Evolutionary conservation across 2,888 invertebrate genomes (phyloP).

Genomic region (Melikaiella ostensackeni): DNA sequence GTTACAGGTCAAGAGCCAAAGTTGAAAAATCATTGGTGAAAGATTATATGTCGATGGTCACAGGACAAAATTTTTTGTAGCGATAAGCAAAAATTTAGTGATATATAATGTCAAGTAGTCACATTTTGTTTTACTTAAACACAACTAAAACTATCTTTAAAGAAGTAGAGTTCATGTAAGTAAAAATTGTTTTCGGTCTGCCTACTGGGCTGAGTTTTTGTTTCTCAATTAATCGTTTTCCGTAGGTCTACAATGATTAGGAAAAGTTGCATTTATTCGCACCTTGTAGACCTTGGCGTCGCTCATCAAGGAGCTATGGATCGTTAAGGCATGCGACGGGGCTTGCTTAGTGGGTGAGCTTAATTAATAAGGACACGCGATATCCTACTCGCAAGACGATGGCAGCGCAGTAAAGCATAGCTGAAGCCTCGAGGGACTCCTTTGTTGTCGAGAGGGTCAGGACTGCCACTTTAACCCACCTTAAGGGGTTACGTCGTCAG

Average conservation of each 20-base stretch:
- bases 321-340: conserved; percentile 75
- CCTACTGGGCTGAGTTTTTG: neutral
- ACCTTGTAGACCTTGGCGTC: conserved; percentile 2
- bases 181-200: too few relatives aligned
- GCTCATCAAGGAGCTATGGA: conserved; percentile 59
- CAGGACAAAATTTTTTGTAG: too few relatives aligned
- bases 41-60: too few relatives aligned
- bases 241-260: neutral
- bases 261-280: conserved; percentile 33
- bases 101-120: too few relatives aligned
- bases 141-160: too few relatives aligned
- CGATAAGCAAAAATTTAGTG: too few relatives aligned
- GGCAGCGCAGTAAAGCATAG: conserved; percentile 65
- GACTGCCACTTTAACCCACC: conserved; percentile 73
- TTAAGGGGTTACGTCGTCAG: conserved; percentile 68
- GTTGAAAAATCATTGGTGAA: too few relatives aligned
- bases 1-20: too few relatives aligned
- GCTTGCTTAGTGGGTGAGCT: conserved; percentile 73
- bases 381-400: conserved; percentile 71
- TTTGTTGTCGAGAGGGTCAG: conserved; percentile 76
- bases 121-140: too few relatives aligned
- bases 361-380: conserved; percentile 78
- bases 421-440: conserved; percentile 72
- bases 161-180: too few relatives aligned
- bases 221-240: conserved; percentile 23